Conservation (phyloP, 2,797 vertebrate genomes). For the Pseudochirops corinnae region DNA sequence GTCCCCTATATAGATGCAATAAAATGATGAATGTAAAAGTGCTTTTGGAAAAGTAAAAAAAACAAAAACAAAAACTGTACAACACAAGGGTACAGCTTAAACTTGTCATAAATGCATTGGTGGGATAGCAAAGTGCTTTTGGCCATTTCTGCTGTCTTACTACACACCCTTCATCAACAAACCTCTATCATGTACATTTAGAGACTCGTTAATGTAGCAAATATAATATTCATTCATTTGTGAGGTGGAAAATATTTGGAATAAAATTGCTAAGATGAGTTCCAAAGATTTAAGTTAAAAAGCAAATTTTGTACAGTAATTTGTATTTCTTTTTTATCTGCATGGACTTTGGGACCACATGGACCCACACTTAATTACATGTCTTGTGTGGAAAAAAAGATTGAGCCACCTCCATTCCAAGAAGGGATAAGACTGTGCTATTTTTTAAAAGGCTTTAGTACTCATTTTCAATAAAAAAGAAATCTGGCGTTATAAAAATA, state of each 20-base stretch:
- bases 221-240: constrained; percentile 33
- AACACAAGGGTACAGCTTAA: neutral
- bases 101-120: neutral
- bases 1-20: neutral
- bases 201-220: constrained; percentile 32
- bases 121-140: neutral
- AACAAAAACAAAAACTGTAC: neutral
- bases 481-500: constrained; percentile 88
- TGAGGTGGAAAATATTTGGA: constrained; percentile 5
- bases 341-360: constrained; percentile 81
- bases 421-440: constrained; percentile 82
- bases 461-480: constrained; percentile 86
- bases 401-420: constrained; percentile 83
- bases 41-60: neutral
- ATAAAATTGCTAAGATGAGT: constrained; percentile 29
- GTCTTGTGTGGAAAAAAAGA: constrained; percentile 89
- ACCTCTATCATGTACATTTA: neutral
- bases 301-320: neutral
- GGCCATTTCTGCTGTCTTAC: neutral
- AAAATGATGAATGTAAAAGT: neutral
- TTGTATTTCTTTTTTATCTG: constrained; percentile 17
- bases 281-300: neutral
- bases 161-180: neutral
- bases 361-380: constrained; percentile 90
- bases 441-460: constrained; percentile 86